Evolutionary conservation across 37 sponge, comb jelly and placozoan species (phyloP).

Genomic region (Corticium candelabrum): DNA sequence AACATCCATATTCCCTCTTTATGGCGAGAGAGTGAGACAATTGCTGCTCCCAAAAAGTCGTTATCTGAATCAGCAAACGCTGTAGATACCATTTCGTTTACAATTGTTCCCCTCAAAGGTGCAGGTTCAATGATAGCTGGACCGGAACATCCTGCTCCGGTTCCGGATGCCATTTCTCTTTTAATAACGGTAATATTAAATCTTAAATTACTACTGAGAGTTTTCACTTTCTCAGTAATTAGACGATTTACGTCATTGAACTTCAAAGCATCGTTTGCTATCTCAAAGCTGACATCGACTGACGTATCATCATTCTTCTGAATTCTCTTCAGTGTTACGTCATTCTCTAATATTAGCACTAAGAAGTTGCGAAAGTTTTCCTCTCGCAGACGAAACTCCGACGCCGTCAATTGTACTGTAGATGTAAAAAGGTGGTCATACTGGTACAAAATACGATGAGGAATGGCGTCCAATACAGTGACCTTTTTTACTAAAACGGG

Average conservation of each 20-base stretch:
- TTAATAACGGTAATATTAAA: background rate
- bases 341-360: constrained; percentile 10
- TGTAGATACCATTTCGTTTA: constrained; percentile 17
- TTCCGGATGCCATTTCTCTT: background rate
- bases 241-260: background rate
- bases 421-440: constrained; percentile 51
- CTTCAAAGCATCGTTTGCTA: background rate
- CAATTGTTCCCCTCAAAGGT: constrained; percentile 18
- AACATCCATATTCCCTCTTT: constrained; percentile 65
- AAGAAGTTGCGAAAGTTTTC: constrained; percentile 14
- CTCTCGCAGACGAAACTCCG: background rate
- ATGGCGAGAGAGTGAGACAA: constrained; percentile 1
- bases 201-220: background rate
- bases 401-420: constrained; percentile 9
- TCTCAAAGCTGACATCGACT: background rate
- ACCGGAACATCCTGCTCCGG: constrained; percentile 48
- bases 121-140: background rate
- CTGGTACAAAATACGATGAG: constrained; percentile 40
- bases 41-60: constrained; percentile 46
- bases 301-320: background rate
- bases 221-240: background rate
- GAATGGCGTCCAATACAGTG: constrained; percentile 28
- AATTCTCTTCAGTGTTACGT: constrained; percentile 22
- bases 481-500: constrained; percentile 10
- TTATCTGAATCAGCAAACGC: constrained; percentile 34